Evolutionary conservation across 2,113 vertebrate species (phyloP), one percentile per base, ranked within the genome.

Genomic region (Quiscalus mexicanus): DNA sequence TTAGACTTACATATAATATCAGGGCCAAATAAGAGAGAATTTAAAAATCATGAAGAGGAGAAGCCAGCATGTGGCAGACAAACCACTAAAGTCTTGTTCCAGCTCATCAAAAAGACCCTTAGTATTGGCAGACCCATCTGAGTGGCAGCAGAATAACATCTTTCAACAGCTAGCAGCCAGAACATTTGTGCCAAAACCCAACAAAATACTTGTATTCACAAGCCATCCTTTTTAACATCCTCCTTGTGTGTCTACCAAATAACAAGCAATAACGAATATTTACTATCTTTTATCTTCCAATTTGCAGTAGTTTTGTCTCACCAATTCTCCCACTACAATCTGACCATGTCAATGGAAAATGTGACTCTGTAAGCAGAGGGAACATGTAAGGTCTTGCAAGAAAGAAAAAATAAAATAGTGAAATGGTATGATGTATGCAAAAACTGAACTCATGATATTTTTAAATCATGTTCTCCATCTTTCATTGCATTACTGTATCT

Each of bases 21-120:
- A 85, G 22, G n/a, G 74, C 67, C 84, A 91, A 91, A 68, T 47
- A 77, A 65, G 20, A 64, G 23, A 64, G 35, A 63, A 81, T 59
- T 63, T 21, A 9, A 67, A 53, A 18, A 59, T 33, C 8, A n/a
- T 39, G 56, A 77, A 71, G 28, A 74, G 33, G 9, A 18, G 44
- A 95, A 94, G 87, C 49, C 79, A 50, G 75, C 12, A 68, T 20
- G 5, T 59, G 59, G 64, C 74, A 83, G 69, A 85, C 20, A 21
- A 73, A 63, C 59, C 68, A 69, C 33, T 83, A 44, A 16, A 93
- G 60, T 30, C 50, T 96, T 96, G 78, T 90, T 95, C 75, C 96
- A 96, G 73, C 70, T 82, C 58, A 76, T 71, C n/a, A 56, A 70
- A 56, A 62, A 41, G 64, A 77, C 69, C 41, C 69, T 81, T 65